Conservation (phyloP, 2,888 invertebrate genomes). For the Dicyrtomina minuta region DNA sequence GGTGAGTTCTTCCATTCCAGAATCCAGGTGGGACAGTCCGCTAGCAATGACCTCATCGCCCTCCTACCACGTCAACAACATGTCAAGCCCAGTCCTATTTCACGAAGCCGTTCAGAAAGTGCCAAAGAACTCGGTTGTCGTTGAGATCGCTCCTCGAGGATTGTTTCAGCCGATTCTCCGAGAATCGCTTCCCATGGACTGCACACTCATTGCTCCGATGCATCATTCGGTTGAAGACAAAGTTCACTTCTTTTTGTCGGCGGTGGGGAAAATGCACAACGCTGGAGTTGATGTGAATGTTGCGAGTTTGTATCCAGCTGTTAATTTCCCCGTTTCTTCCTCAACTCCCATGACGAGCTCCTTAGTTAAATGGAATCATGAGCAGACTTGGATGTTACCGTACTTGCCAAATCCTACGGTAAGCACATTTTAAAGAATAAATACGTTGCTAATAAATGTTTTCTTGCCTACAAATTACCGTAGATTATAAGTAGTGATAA, state of each 20-base stretch:
- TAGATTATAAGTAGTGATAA: too few species aligned
- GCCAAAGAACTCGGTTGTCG: conserved; percentile 61
- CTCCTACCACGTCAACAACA: conserved; percentile 85
- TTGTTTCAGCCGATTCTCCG: conserved; percentile 63
- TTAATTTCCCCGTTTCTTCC: conserved; percentile 79
- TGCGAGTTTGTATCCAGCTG: conserved; percentile 72
- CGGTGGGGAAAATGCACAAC: conserved; percentile 65
- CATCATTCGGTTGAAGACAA: conserved; percentile 31
- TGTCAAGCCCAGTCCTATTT: conserved; percentile 72
- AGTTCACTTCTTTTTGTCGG: conserved; percentile 27
- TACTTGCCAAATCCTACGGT: conserved; percentile 62
- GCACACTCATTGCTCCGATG: conserved; percentile 24
- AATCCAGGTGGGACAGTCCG: conserved; percentile 69
- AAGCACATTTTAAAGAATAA: too few species aligned
- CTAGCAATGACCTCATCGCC: conserved; percentile 71
- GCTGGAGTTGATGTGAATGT: conserved; percentile 74
- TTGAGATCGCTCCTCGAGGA: conserved; percentile 64
- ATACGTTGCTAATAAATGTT: too few species aligned
- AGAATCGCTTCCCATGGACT: conserved; percentile 57
- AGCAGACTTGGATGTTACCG: conserved; percentile 57
- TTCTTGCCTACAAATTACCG: too few species aligned
- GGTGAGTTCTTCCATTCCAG: conserved; percentile 81
- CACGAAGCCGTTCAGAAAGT: conserved; percentile 61
- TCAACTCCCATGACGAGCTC: conserved; percentile 83
- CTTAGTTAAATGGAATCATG: conserved; percentile 84